Conservation (phyloP, 2,888 invertebrate species). For the Hypselothyrea guttata region DNA sequence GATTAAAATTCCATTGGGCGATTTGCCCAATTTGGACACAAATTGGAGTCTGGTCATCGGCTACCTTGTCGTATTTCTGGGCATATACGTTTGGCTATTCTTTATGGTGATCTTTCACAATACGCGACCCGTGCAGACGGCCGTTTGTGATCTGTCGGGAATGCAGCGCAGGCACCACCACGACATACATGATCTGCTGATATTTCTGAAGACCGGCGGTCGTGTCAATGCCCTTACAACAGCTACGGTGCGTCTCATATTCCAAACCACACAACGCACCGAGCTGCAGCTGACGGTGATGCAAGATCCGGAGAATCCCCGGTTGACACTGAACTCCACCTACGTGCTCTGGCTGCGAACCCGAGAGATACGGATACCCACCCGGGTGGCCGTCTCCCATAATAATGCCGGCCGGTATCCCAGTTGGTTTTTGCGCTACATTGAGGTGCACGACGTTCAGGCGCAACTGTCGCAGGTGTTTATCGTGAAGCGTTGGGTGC, state of each 20-base stretch:
- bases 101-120: conserved; percentile 14
- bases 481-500: conserved; percentile 49
- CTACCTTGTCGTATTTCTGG: background rate
- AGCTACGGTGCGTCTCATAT: conserved; percentile 44
- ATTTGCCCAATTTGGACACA: accelerated
- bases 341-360: conserved; percentile 43
- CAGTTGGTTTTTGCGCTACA: conserved; percentile 43
- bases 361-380: conserved; percentile 57
- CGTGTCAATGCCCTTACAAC: conserved; percentile 43
- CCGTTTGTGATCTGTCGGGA: conserved; percentile 36
- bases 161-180: conserved; percentile 14
- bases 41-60: background rate
- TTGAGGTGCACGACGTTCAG: conserved; percentile 53
- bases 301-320: conserved; percentile 50
- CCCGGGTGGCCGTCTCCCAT: conserved; percentile 41
- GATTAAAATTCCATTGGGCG: conserved; percentile 11
- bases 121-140: conserved; percentile 17
- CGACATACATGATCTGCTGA: conserved; percentile 51
- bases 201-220: conserved; percentile 55
- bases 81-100: background rate
- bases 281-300: conserved; percentile 32
- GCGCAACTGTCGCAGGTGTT: conserved; percentile 42
- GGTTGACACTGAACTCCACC: conserved; percentile 42
- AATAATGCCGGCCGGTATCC: conserved; percentile 60
- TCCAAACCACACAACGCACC: conserved; percentile 19